phyloP scores from a whole-genome alignment of 2,113 vertebrate species.

The Rhombomys opimus region DNA sequence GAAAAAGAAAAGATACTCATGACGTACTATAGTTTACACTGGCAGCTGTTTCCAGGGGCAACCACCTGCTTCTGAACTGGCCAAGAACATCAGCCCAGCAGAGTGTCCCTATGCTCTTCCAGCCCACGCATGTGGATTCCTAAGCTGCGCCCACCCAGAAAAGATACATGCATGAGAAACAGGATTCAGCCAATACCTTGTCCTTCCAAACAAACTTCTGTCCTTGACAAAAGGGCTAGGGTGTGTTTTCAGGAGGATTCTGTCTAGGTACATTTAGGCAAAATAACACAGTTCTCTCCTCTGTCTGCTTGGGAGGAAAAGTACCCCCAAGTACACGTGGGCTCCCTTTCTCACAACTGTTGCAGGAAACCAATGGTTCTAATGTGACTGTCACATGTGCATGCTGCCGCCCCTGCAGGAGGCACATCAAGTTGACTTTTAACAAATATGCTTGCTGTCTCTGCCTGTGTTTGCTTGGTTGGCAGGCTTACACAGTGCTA shows the following conservation, averaged over 20 bases:
- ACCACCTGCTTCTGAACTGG: slow-evolving; percentile 55
- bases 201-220: slow-evolving; percentile 20
- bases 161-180: neutral
- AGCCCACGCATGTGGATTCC: neutral
- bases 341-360: neutral
- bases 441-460: slow-evolving; percentile 72
- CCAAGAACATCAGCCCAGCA: slow-evolving; percentile 26
- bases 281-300: neutral
- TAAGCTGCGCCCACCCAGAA: neutral
- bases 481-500: slow-evolving; percentile 41
- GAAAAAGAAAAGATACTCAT: neutral
- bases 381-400: slow-evolving; percentile 51
- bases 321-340: neutral
- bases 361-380: slow-evolving; percentile 53
- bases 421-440: slow-evolving; percentile 72
- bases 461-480: slow-evolving; percentile 44
- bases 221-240: neutral
- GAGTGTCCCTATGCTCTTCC: neutral
- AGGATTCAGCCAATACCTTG: neutral
- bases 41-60: slow-evolving; percentile 64
- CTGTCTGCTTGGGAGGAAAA: neutral
- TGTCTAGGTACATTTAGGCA: neutral
- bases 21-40: slow-evolving; percentile 51
- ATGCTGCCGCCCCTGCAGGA: slow-evolving; percentile 46
- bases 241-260: neutral